Conservation (phyloP, 2,888 invertebrate genomes). For the Lepidocyrtinus sp. region DNA sequence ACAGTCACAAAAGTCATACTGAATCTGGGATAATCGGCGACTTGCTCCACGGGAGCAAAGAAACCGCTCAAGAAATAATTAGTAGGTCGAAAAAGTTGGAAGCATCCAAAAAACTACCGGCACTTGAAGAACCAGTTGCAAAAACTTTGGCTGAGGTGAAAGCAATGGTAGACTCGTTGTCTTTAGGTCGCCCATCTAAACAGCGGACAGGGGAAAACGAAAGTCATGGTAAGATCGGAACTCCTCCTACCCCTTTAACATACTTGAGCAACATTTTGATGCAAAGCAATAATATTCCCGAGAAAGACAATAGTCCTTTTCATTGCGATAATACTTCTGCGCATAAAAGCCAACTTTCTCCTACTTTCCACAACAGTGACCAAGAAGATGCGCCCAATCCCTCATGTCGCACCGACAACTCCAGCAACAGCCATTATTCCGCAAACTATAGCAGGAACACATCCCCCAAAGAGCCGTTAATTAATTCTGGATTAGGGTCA, state of each 20-base stretch:
- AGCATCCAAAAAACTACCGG: neutral
- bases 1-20: constrained; percentile 2
- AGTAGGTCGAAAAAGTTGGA: neutral
- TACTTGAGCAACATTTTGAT: neutral
- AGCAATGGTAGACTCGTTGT: constrained; percentile 25
- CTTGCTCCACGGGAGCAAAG: neutral
- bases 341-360: neutral
- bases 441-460: neutral
- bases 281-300: neutral
- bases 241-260: constrained; percentile 3
- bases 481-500: neutral
- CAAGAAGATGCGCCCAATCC: neutral
- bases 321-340: too few relatives aligned
- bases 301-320: too few relatives aligned
- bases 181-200: neutral
- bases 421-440: neutral
- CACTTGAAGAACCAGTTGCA: constrained; percentile 10
- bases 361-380: neutral
- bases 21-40: neutral
- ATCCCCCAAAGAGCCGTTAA: neutral
- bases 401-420: neutral
- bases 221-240: constrained; percentile 55
- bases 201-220: constrained; percentile 26
- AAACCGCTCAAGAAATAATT: constrained; percentile 8
- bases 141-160: constrained; percentile 34